These are phyloP conservation scores for Ceyx margarethae DNA, from an alignment of 2,113 vertebrate genomes.

Conservation along the genomic window DNA sequence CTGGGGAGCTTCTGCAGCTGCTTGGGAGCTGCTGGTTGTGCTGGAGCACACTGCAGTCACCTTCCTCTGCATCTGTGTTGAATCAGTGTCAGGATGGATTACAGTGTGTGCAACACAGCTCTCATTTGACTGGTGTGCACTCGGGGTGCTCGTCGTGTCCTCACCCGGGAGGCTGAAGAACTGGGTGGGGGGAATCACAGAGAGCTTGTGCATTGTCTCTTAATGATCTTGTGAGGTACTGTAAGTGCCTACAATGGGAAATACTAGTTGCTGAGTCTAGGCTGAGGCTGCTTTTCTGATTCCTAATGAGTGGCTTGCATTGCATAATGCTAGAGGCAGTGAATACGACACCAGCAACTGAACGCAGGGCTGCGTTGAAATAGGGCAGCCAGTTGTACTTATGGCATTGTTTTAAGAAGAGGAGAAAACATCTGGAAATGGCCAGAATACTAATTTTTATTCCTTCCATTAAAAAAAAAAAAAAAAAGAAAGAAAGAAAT, in stretches of 20 bases:
- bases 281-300: background rate
- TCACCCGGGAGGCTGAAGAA: background rate
- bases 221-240: background rate
- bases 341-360: background rate
- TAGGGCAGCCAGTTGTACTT: background rate
- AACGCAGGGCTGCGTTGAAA: background rate
- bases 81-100: background rate
- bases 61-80: background rate
- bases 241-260: background rate
- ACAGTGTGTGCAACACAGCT: background rate
- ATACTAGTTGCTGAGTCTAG: background rate
- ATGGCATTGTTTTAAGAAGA: constrained; percentile 8
- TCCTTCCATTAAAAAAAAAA: background rate
- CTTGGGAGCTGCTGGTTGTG: background rate
- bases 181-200: background rate
- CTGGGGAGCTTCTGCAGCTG: background rate
- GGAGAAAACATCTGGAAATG: constrained; percentile 2
- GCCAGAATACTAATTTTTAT: background rate
- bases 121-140: background rate
- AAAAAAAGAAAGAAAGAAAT: background rate
- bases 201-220: background rate
- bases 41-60: background rate
- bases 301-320: background rate
- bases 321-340: background rate
- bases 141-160: background rate